Percentiles rank a stretch among this genome's conserved stretches.
Evolutionary conservation across 2,888 invertebrate genomes (phyloP).

Genomic region (Sarcophaga variegata): DNA sequence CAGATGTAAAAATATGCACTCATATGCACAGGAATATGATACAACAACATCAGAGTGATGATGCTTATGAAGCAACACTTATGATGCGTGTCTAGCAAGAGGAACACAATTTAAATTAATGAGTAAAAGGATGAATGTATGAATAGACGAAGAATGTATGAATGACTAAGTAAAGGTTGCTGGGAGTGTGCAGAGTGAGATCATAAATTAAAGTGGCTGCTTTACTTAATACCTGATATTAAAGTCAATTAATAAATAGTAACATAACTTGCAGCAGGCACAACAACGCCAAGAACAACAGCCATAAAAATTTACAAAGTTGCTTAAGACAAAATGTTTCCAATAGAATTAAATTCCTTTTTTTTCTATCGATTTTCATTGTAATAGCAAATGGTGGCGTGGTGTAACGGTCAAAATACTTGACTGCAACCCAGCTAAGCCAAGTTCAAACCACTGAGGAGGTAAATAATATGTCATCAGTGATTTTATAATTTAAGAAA

Average conservation of each 20-base stretch:
- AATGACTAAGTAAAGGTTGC: neutral
- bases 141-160: neutral
- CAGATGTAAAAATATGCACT: neutral
- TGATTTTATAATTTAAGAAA: too few species aligned
- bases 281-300: neutral
- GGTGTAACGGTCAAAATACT: too few species aligned
- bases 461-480: too few species aligned
- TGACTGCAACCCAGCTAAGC: too few species aligned
- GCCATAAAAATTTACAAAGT: neutral
- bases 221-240: conserved; percentile 32
- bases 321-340: neutral
- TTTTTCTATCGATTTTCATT: too few species aligned
- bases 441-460: too few species aligned
- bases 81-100: conserved; percentile 34
- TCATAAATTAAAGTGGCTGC: conserved; percentile 32
- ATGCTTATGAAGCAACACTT: conserved; percentile 10
- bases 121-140: too few species aligned
- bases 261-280: neutral
- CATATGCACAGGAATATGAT: neutral
- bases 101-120: conserved; percentile 1
- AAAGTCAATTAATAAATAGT: conserved; percentile 40
- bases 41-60: neutral
- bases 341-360: neutral
- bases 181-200: neutral
- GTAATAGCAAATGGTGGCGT: too few species aligned